These are phyloP conservation scores for Leptarthrus brevirostris DNA, from an alignment of 2,888 invertebrate genomes.

Conservation along the genomic window DNA sequence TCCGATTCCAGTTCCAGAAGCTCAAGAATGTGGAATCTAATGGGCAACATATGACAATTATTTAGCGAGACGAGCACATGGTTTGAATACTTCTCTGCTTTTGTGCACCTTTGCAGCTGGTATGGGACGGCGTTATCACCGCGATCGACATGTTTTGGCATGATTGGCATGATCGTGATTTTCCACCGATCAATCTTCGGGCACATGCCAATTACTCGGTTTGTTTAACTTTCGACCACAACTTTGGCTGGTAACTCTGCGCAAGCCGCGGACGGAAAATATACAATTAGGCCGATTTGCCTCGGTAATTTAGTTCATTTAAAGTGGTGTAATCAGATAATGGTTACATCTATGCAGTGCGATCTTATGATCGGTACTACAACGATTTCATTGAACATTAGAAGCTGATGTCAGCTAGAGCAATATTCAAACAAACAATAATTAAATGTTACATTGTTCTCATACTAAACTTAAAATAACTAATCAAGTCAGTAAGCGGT, in stretches of 20 bases:
- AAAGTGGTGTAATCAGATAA: background rate
- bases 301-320: background rate
- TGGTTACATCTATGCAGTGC: background rate
- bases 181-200: background rate
- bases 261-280: background rate
- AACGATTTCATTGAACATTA: background rate
- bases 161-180: background rate
- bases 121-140: background rate
- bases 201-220: conserved; percentile 3
- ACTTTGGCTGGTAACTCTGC: background rate
- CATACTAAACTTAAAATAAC: no score
- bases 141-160: background rate
- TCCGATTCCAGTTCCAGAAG: background rate
- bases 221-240: conserved; percentile 9
- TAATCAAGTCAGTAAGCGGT: no score
- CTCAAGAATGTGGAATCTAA: background rate
- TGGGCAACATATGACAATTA: background rate
- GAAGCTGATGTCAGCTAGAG: no score
- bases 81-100: conserved; percentile 1
- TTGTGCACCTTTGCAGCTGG: background rate
- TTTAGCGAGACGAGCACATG: background rate
- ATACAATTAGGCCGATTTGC: conserved; percentile 13
- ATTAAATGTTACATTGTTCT: no score
- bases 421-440: no score
- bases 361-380: conserved; percentile 17